Evolutionary conservation across 1,140 invertebrate species (phyloP).

Genomic region (Aphelinus certus): DNA sequence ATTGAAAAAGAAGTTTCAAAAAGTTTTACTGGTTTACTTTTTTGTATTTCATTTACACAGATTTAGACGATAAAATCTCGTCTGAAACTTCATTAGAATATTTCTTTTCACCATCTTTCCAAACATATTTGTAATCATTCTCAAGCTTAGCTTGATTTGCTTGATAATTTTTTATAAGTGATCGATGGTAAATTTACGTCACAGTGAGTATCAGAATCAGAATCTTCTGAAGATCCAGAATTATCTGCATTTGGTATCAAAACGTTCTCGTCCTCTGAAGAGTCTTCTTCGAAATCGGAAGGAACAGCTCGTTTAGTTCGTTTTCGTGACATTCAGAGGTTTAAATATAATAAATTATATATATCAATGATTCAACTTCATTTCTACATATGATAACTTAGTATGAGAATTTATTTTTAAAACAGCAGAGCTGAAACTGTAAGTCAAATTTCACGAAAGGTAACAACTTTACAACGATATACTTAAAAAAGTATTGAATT

Average conservation of each 20-base stretch:
- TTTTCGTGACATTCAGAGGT: slow-evolving; percentile 4
- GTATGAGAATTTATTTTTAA: background rate
- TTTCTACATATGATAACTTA: background rate
- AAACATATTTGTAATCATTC: slow-evolving; percentile 22
- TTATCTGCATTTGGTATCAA: slow-evolving; percentile 11
- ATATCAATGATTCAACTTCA: no score
- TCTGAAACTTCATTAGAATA: background rate
- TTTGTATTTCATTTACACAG: slow-evolving; percentile 13
- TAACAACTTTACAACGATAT: background rate
- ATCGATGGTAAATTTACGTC: slow-evolving; percentile 11
- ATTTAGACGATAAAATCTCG: slow-evolving; percentile 13
- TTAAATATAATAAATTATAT: slow-evolving; percentile 3
- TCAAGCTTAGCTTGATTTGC: slow-evolving; percentile 15
- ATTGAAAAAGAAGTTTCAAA: slow-evolving; percentile 18
- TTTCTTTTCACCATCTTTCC: slow-evolving; percentile 7
- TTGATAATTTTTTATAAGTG: slow-evolving; percentile 9
- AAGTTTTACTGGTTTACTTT: slow-evolving; percentile 13
- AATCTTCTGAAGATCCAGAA: slow-evolving; percentile 6
- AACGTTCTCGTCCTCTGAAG: background rate
- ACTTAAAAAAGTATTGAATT: slow-evolving; percentile 6
- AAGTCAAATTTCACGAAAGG: slow-evolving; percentile 1
- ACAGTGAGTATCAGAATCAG: slow-evolving; percentile 13
- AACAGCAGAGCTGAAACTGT: background rate
- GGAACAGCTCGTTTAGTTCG: background rate
- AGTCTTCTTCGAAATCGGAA: background rate